Conservation (phyloP, 2,797 vertebrate species). For the Chiloscyllium punctatum region DNA sequence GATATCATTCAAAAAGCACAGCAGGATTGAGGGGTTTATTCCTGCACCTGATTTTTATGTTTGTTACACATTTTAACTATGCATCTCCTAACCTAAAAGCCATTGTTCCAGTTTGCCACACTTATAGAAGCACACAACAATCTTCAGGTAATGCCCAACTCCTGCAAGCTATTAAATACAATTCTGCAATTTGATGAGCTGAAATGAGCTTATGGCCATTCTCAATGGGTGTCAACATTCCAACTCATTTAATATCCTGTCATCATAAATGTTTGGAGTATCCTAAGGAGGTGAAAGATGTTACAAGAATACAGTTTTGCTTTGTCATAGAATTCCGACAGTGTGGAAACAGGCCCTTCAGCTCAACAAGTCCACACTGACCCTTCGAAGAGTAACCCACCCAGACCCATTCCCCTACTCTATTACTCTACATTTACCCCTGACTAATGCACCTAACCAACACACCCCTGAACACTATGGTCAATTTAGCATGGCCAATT, state of each 20-base stretch:
- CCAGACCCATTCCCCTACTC: no score
- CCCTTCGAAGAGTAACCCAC: no score
- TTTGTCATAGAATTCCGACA: no score
- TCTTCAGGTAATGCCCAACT: not conserved
- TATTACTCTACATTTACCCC: no score
- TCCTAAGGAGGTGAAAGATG: not conserved
- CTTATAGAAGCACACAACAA: not conserved
- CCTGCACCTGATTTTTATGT: no score
- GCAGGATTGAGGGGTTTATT: no score
- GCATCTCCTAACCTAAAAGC: not conserved
- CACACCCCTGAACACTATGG: no score
- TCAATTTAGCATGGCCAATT: no score
- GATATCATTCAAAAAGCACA: no score
- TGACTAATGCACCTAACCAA: no score
- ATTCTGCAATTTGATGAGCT: not conserved
- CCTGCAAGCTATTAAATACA: not conserved
- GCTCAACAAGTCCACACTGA: no score
- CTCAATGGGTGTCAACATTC: not conserved
- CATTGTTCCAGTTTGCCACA: not conserved
- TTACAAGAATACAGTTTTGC: not conserved
- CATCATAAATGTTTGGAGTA: not conserved
- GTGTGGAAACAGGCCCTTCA: no score
- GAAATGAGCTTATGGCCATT: not conserved
- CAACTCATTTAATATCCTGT: not conserved
- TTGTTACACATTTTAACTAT: not conserved